Evolutionary conservation across 2,113 vertebrate genomes (phyloP), one percentile per base, ranked within the genome.

Genomic region (Nematolebias whitei): DNA sequence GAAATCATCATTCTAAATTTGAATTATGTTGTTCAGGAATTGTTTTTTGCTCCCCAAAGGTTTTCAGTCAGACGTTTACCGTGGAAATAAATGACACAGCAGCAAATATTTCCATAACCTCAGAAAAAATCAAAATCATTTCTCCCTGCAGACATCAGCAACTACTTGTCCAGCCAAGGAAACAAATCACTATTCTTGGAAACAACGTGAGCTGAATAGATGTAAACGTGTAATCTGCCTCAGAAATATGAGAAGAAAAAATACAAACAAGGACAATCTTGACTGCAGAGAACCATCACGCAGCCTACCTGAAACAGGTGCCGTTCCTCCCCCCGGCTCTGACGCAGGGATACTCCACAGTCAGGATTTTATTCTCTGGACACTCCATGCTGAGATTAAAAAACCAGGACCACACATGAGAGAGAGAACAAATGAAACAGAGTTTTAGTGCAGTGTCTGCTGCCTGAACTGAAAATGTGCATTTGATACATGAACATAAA

Each of bases 351-450:
- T 93, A 93, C 77, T 92, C 89, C 82, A 92, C 85, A 0, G 91
- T 93, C 80, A 92, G n/a, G 54, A 93, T 90, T 71, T 92, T 92
- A 67, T 84, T 89, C 6, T 90, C 91, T 5, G 92, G 92, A 85
- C 92, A 93, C 62, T 89, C 87, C 2, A 78, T 70, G 56, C 92
- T 93, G 72, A 54, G 64, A 47, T 8, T 29, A 47, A 47, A 35
- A 35, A 35, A 41, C 69, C 61, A 38, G 8, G 63, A 26, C 64
- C 13, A 18, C 3, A 63, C 32, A 60, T 9, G 20, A 8, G 29
- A 24, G 53, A 11, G 32, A 18, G 35, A 38, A 51, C 19, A 47
- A 15, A 57, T 29, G 23, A 40, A 23, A 77, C 3, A 24, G 14
- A 57, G 8, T 51, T 51, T 51, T 26, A 50, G 13, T 16, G 5